A percentile compares a stretch with the other conserved stretches of the same genome.
Evolutionary conservation across 2,113 vertebrate species (phyloP).

Genomic region (Talpa occidentalis): DNA sequence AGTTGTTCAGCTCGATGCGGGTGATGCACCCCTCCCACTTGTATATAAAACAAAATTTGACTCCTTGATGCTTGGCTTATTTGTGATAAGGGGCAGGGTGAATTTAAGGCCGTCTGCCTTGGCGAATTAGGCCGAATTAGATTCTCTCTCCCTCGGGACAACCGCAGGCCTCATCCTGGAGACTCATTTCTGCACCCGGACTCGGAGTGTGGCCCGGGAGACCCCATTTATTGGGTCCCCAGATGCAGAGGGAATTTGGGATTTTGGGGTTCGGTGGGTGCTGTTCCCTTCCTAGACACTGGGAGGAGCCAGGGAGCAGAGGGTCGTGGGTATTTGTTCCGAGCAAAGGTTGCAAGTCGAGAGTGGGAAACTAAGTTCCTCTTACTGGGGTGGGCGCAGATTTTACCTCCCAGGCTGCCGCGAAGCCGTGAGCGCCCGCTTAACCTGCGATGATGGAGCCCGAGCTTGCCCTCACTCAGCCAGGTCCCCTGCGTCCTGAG

Average conservation of each 20-base stretch:
- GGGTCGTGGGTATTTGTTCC: neutral
- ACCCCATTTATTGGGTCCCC: neutral
- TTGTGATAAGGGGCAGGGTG: neutral
- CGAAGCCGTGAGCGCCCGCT: neutral
- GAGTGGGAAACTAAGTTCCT: neutral
- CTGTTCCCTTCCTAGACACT: neutral
- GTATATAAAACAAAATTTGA: neutral
- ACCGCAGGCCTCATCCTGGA: neutral
- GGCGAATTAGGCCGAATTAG: conserved; percentile 65
- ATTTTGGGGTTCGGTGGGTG: neutral
- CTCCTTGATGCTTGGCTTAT: neutral
- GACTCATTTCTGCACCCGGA: neutral
- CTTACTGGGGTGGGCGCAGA: neutral
- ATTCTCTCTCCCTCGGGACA: conserved; percentile 55
- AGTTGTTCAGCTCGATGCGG: neutral
- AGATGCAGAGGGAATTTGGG: neutral
- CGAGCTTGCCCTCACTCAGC: neutral
- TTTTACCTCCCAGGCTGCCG: neutral
- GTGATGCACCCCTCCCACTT: neutral
- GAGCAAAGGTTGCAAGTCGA: neutral
- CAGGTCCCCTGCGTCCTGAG: neutral
- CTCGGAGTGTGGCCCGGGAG: neutral
- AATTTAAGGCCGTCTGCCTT: conserved; percentile 42
- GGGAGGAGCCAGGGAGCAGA: conserved; percentile 63
- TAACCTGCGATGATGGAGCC: neutral